A percentile compares a stretch with the other conserved stretches of the same genome.
These are phyloP conservation scores for Enteromius paludinosus DNA, from an alignment of 2,797 vertebrate genomes.

Conservation along the genomic window DNA sequence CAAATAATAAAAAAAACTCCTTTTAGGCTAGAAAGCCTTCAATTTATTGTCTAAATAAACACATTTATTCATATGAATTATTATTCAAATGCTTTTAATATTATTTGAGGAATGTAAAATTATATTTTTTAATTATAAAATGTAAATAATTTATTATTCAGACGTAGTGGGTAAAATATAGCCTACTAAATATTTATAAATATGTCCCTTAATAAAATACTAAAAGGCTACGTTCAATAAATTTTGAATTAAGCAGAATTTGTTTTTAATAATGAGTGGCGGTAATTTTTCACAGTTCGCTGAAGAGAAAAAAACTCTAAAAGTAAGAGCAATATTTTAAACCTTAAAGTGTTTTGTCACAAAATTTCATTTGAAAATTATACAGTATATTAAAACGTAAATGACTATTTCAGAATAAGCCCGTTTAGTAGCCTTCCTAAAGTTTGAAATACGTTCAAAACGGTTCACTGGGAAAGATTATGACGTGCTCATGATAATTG, in stretches of 20 bases:
- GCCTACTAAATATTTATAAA: background rate
- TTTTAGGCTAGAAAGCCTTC: background rate
- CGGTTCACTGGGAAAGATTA: slow-evolving; percentile 62
- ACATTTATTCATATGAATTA: background rate
- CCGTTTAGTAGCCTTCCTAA: background rate
- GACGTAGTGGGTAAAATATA: background rate
- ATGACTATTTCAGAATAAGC: background rate
- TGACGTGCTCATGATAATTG: slow-evolving; percentile 84
- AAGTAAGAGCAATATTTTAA: background rate
- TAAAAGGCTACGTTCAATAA: background rate
- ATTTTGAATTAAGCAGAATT: background rate
- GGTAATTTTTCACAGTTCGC: background rate
- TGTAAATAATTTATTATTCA: background rate
- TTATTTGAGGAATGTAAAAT: background rate
- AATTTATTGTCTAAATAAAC: background rate
- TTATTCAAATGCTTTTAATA: background rate
- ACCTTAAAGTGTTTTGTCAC: background rate
- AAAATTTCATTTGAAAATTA: background rate
- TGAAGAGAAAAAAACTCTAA: background rate
- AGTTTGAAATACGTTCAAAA: slow-evolving; percentile 4
- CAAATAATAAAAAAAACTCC: too few relatives aligned
- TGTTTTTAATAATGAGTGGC: background rate
- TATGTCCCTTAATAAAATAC: background rate
- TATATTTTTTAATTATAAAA: background rate
- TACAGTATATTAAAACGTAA: background rate